These are phyloP conservation scores for Drosophila quinaria DNA, from an alignment of 2,888 invertebrate species.

Conservation along the genomic window DNA sequence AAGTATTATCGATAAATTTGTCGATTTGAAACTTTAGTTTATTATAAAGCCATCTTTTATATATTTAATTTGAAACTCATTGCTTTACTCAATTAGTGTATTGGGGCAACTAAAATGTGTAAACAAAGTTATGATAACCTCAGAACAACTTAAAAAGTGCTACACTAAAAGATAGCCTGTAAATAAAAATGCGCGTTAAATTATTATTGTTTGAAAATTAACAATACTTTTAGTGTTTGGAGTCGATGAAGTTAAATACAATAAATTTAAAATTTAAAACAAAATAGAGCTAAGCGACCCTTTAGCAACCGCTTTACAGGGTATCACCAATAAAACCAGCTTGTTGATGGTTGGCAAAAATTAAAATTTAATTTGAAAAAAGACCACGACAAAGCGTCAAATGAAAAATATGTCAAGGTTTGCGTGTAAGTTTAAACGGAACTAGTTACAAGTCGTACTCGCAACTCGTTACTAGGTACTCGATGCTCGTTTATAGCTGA, in stretches of 20 bases:
- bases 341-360: constrained; percentile 1
- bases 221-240: too few relatives aligned
- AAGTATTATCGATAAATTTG: background rate
- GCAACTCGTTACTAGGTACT: background rate
- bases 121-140: constrained; percentile 17
- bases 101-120: background rate
- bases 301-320: background rate
- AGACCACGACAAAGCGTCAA: background rate
- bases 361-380: constrained; percentile 4
- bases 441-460: background rate
- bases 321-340: background rate
- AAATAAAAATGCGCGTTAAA: too few relatives aligned
- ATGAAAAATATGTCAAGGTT: constrained; percentile 16
- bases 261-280: too few relatives aligned
- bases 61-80: background rate
- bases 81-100: background rate
- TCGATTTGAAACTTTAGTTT: too few relatives aligned
- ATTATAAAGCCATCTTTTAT: background rate
- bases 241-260: too few relatives aligned
- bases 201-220: too few relatives aligned
- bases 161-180: too few relatives aligned
- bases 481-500: background rate
- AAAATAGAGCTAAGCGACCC: background rate
- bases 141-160: background rate
- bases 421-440: constrained; percentile 1